Evolutionary conservation across 2,797 vertebrate species (phyloP).

Genomic region (Enteromius mattozi): DNA sequence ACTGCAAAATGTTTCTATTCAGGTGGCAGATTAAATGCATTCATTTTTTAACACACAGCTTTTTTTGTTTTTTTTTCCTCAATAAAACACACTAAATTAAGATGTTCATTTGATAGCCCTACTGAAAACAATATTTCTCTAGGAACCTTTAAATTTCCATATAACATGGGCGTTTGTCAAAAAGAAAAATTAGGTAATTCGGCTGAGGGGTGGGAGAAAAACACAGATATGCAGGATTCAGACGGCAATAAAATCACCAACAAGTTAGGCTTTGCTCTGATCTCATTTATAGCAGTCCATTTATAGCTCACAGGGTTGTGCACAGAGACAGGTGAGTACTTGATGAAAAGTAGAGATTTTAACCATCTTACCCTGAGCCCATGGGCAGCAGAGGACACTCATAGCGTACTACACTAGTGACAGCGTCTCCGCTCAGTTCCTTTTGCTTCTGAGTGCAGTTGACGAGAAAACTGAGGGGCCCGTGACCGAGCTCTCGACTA

Average conservation of each 20-base stretch:
- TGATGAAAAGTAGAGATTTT: neutral
- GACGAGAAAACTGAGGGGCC: conserved; percentile 70
- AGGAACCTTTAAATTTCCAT: neutral
- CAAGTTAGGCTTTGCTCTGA: neutral
- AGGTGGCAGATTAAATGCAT: neutral
- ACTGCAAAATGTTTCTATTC: neutral
- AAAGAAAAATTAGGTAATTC: too few relatives aligned
- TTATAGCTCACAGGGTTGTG: neutral
- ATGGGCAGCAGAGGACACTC: conserved; percentile 77
- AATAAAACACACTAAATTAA: neutral
- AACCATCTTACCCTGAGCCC: conserved; percentile 61
- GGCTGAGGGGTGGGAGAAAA: too few relatives aligned
- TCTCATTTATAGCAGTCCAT: neutral
- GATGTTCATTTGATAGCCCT: neutral
- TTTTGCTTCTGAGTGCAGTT: conserved; percentile 71
- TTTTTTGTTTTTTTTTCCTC: too few relatives aligned
- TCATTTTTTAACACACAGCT: neutral
- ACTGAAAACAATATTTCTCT: neutral
- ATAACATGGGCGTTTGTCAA: too few relatives aligned
- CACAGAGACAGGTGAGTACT: neutral
- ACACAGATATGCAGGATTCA: too few relatives aligned
- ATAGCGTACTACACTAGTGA: conserved; percentile 71
- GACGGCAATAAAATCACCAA: too few relatives aligned
- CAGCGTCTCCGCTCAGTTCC: conserved; percentile 59
- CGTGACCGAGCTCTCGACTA: conserved; percentile 77